phyloP scores from a whole-genome alignment of 2,888 invertebrate genomes.

The Meteorus cinctellus region DNA sequence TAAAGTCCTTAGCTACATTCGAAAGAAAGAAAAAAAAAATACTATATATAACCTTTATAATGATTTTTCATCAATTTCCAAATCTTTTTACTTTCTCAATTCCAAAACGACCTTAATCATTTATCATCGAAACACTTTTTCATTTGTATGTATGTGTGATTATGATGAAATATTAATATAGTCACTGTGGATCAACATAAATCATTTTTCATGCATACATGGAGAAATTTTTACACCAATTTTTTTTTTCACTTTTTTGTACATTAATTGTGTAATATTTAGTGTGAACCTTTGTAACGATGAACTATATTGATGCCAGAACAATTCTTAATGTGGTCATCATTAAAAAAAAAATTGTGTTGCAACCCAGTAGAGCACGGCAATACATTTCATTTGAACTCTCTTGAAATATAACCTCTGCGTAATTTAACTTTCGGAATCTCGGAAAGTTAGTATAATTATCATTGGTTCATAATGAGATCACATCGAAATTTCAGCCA shows the following conservation, averaged over 20 bases:
- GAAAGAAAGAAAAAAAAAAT: background rate
- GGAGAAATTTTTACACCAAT: background rate
- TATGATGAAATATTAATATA: constrained; percentile 5
- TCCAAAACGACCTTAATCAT: constrained; percentile 23
- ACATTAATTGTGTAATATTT: background rate
- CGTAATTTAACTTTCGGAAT: too few species aligned
- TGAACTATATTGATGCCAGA: too few species aligned
- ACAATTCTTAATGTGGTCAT: too few species aligned
- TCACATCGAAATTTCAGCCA: background rate
- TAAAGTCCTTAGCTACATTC: background rate
- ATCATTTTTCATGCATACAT: background rate
- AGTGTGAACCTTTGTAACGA: too few species aligned
- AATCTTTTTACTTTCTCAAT: constrained; percentile 25
- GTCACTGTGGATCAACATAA: background rate
- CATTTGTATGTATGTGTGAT: background rate
- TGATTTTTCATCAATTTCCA: background rate
- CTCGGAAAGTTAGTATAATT: too few species aligned
- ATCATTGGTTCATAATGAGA: too few species aligned
- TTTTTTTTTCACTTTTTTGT: background rate
- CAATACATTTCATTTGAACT: too few species aligned
- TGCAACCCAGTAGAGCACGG: too few species aligned
- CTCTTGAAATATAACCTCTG: too few species aligned
- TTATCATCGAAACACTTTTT: constrained; percentile 27
- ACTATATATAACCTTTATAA: constrained; percentile 10
- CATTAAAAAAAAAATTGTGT: too few species aligned